Evolutionary conservation across 2,113 vertebrate species (phyloP), one percentile per base, ranked within the genome.

Genomic region (Parotia lawesii): DNA sequence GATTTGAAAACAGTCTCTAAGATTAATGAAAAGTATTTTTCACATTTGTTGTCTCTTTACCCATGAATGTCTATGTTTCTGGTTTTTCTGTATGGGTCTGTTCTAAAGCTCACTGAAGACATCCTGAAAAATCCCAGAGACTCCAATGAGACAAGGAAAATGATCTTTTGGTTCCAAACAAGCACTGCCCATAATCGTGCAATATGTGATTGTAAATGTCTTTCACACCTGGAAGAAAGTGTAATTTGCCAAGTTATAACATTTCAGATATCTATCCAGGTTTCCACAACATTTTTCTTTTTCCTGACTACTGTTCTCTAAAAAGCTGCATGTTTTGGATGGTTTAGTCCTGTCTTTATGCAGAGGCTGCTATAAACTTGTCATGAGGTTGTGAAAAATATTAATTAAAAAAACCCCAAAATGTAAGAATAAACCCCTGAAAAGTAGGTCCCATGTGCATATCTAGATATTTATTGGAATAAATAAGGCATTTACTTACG

Each of bases 321-420:
- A 64, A 82, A 82, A 60, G 12, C 7, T 38, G 1, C 8, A 60
- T 82, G 10, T 79, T 78, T 73, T 18, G 35, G 10, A 35, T 83
- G 14, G 3, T 60, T 90, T 85, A 85, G 21, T 31, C 29, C 14
- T 11, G 11, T 45, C 10, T 78, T 91, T 71, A 51, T 75, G 27
- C 57, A 78, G 11, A 81, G 2, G 29, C 42, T 60, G 15, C 57
- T 64, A 31, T 37, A 45, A 60, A 57, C 11, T 73, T 85, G 22
- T 31, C 20, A 57, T 15, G 13, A 82, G 5, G 9, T 8, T 45
- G 22, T 25, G 79, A 85, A 91, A 71, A 9, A n/a, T 18, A 53
- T 1, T 6, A 45, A 71, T 51, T 67, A 0, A 31, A 60, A 24
- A 38, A 17, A 1, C 6, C 1, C 9, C 4, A 48, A 56, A 74